Evolutionary conservation across 2,113 vertebrate species (phyloP).

Genomic region (Sylvilagus bachmani): DNA sequence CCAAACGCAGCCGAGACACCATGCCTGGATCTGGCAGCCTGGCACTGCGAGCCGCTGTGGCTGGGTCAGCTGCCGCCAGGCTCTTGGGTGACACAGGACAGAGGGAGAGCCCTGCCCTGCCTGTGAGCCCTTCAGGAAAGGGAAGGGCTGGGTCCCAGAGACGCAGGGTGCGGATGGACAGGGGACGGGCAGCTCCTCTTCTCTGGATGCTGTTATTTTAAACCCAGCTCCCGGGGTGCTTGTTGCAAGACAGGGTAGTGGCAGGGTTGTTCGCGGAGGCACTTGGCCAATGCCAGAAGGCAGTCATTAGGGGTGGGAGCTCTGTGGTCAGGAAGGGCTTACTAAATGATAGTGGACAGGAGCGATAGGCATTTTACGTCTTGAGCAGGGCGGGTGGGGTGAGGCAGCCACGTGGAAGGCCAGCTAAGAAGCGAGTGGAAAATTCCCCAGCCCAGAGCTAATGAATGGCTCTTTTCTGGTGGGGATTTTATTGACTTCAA

Average conservation of each 20-base stretch:
- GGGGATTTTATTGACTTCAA: conserved; percentile 76
- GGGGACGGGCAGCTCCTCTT: background rate
- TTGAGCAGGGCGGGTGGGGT: conserved; percentile 82
- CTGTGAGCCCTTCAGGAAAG: conserved; percentile 58
- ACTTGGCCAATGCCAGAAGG: conserved; percentile 75
- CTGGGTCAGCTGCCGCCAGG: background rate
- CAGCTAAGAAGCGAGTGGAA: conserved; percentile 81
- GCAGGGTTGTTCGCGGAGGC: background rate
- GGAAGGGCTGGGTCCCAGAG: background rate
- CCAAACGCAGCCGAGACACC: background rate
- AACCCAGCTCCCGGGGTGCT: background rate
- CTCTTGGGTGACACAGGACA: background rate
- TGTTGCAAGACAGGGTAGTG: background rate
- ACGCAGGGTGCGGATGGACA: background rate
- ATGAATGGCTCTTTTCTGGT: conserved; percentile 81
- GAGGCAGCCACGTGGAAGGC: conserved; percentile 76
- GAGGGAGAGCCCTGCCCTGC: conserved; percentile 42
- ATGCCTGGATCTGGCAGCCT: background rate
- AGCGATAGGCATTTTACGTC: conserved; percentile 73
- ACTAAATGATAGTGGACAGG: conserved; percentile 77
- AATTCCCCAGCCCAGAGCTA: conserved; percentile 80
- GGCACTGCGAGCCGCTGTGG: rapidly evolving
- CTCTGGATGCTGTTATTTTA: conserved; percentile 37
- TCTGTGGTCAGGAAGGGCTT: background rate
- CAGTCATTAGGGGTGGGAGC: conserved; percentile 61